These are phyloP conservation scores for Coregonus suidteri DNA, from an alignment of 2,797 vertebrate genomes.

Conservation along the genomic window DNA sequence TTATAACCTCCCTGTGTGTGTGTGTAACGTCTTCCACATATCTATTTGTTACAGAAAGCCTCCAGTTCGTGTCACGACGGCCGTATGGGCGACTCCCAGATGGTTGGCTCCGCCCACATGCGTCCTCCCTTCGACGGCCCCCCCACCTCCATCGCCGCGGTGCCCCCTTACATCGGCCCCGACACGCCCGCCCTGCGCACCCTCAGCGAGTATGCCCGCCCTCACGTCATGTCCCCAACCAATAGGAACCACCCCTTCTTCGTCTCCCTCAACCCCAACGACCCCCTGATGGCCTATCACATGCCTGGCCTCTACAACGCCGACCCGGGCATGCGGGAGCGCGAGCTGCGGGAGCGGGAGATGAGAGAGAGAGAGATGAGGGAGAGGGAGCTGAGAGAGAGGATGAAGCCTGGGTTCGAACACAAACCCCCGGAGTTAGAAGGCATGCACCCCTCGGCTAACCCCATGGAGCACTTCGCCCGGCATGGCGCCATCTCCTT, in stretches of 20 bases:
- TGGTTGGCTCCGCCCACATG: slow-evolving; percentile 88
- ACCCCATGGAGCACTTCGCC: slow-evolving; percentile 99
- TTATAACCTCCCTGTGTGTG: too few relatives aligned
- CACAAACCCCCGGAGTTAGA: slow-evolving; percentile 97
- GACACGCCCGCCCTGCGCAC: slow-evolving; percentile 96
- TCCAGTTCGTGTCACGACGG: slow-evolving; percentile 91
- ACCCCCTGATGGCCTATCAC: slow-evolving; percentile 94
- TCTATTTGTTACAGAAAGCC: slow-evolving; percentile 81
- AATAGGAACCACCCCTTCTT: slow-evolving; percentile 99
- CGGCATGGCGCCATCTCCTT: slow-evolving; percentile 93
- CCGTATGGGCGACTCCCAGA: slow-evolving; percentile 86
- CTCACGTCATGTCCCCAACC: slow-evolving; percentile 98
- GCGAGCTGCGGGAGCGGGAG: slow-evolving; percentile 91
- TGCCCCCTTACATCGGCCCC: slow-evolving; percentile 95
- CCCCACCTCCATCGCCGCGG: slow-evolving; percentile 93
- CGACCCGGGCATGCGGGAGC: slow-evolving; percentile 90
- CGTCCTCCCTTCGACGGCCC: slow-evolving; percentile 89
- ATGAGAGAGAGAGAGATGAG: slow-evolving; percentile 91
- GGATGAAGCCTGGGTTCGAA: slow-evolving; percentile 99
- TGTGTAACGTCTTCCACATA: too few relatives aligned
- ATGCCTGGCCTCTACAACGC: slow-evolving; percentile 95
- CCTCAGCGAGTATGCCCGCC: slow-evolving; percentile 96
- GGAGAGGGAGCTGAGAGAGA: slow-evolving; percentile 90
- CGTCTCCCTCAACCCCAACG: slow-evolving; percentile 92
- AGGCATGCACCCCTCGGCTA: slow-evolving; percentile 90